These are phyloP conservation scores for Chromobotia macracanthus DNA, from an alignment of 2,797 vertebrate species.

Conservation along the genomic window DNA sequence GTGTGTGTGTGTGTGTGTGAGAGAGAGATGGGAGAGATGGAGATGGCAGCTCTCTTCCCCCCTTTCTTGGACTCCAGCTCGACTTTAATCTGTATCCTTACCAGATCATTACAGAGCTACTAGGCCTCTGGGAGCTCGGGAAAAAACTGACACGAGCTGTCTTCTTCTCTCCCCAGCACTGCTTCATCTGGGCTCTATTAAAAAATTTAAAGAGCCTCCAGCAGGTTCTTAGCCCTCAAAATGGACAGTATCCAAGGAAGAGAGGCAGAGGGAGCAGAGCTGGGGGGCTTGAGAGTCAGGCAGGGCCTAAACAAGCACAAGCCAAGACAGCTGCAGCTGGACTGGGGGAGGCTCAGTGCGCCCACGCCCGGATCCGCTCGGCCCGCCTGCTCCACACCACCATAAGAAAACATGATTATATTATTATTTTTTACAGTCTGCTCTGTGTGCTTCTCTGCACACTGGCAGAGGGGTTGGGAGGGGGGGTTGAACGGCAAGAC, in stretches of 20 bases:
- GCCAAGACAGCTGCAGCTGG: slow-evolving; percentile 55
- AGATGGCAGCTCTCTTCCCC: slow-evolving; percentile 60
- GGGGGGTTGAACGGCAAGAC: slow-evolving; percentile 84
- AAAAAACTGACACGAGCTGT: slow-evolving; percentile 68
- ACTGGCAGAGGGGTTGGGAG: slow-evolving; percentile 71
- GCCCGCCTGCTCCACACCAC: slow-evolving; percentile 76
- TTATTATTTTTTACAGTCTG: slow-evolving; percentile 87
- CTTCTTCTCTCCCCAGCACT: slow-evolving; percentile 63
- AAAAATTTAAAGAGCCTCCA: slow-evolving; percentile 67
- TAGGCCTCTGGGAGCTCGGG: slow-evolving; percentile 64
- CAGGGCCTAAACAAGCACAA: slow-evolving; percentile 47
- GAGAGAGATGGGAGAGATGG: slow-evolving; percentile 69
- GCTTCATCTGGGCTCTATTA: slow-evolving; percentile 68
- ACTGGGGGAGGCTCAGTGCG: slow-evolving; percentile 71
- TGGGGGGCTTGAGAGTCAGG: slow-evolving; percentile 50
- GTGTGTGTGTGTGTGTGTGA: slow-evolving; percentile 84
- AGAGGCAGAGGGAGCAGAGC: slow-evolving; percentile 62
- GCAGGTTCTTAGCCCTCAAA: slow-evolving; percentile 68
- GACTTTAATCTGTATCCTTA: slow-evolving; percentile 66
- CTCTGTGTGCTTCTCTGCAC: slow-evolving; percentile 77
- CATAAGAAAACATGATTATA: slow-evolving; percentile 86
- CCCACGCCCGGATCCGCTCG: slow-evolving; percentile 72
- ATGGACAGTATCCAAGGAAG: slow-evolving; percentile 67
- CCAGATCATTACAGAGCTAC: slow-evolving; percentile 69
- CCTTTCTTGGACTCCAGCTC: slow-evolving; percentile 63